A percentile compares a stretch with the other conserved stretches of the same genome.
Evolutionary conservation across 1,140 invertebrate species (phyloP).

Genomic region (Pogonus chalceus): DNA sequence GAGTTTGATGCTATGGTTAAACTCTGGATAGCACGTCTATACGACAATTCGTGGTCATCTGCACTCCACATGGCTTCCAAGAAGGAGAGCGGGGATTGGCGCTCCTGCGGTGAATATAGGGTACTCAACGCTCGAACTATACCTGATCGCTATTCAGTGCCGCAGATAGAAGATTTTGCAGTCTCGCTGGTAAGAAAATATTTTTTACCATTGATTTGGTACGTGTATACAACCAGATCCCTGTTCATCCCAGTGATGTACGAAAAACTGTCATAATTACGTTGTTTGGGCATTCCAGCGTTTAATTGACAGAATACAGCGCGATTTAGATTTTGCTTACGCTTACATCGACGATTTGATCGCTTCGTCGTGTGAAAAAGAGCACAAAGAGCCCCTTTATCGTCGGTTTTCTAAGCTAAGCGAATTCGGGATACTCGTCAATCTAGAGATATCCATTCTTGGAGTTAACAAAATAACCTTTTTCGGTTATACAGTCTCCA

Average conservation of each 20-base stretch:
- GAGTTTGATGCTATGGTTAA: constrained; percentile 25
- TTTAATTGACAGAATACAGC: constrained; percentile 28
- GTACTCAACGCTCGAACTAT: constrained; percentile 31
- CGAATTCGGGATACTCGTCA: constrained; percentile 27
- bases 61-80: constrained; percentile 36
- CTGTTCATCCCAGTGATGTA: constrained; percentile 21
- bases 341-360: constrained; percentile 16
- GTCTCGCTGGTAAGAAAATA: constrained; percentile 26
- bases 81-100: constrained; percentile 27
- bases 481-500: constrained; percentile 25
- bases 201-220: constrained; percentile 36
- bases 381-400: not conserved
- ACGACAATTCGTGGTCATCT: constrained; percentile 22
- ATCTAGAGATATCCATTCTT: constrained; percentile 26
- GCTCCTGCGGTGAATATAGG: constrained; percentile 39
- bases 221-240: constrained; percentile 35
- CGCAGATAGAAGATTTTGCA: constrained; percentile 29
- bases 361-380: constrained; percentile 10
- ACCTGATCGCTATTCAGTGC: constrained; percentile 36
- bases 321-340: no score
- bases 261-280: constrained; percentile 20
- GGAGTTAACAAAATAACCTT: constrained; percentile 17
- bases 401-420: constrained; percentile 14
- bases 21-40: constrained; percentile 19
- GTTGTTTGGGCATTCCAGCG: constrained; percentile 22